Evolutionary conservation across 2,797 vertebrate species (phyloP).

Genomic region (Etheostoma nigrum): DNA sequence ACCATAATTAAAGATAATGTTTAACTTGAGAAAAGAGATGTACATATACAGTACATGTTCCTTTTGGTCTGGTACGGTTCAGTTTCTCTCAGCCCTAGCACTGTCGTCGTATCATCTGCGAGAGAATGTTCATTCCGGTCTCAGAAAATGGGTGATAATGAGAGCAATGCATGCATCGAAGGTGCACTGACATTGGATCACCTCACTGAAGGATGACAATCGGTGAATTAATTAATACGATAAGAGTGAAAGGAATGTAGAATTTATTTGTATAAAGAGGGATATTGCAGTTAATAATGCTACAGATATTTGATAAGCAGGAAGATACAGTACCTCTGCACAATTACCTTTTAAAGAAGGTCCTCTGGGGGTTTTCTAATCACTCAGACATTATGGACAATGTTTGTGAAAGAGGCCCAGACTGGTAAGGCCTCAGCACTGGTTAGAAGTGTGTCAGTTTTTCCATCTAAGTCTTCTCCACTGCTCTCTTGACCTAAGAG

Average conservation of each 20-base stretch:
- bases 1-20: neutral
- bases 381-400: neutral
- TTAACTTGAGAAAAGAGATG: neutral
- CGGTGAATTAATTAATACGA: neutral
- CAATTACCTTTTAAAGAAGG: neutral
- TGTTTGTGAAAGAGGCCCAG: neutral
- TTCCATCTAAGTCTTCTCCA: conserved; percentile 39
- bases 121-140: neutral
- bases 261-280: neutral
- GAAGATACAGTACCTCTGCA: neutral
- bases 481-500: conserved; percentile 60
- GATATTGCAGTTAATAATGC: neutral
- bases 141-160: neutral
- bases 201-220: neutral
- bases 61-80: neutral
- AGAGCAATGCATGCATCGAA: neutral
- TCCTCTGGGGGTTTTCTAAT: neutral
- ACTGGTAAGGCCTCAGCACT: conserved; percentile 4
- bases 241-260: neutral
- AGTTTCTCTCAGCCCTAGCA: neutral
- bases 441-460: conserved; percentile 45
- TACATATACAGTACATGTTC: too few species aligned
- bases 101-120: neutral
- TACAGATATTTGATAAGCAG: neutral
- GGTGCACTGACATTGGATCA: neutral